Conservation (phyloP, 2,888 invertebrate species). For the Hypolimnas misippus region DNA sequence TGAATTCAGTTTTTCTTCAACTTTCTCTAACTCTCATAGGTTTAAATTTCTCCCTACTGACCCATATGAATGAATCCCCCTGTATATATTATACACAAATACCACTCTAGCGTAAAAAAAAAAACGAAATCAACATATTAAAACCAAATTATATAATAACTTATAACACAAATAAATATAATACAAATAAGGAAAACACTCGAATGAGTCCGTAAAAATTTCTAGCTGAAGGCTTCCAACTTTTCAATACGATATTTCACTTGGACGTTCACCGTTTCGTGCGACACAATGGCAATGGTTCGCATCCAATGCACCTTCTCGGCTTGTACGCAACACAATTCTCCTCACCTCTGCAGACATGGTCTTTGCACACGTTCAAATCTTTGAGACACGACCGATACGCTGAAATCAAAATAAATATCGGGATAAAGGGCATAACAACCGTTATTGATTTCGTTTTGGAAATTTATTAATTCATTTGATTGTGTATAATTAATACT, state of each 20-base stretch:
- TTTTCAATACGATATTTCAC: slow-evolving; percentile 4
- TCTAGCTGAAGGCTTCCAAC: not conserved
- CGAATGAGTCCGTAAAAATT: not conserved
- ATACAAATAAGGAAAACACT: not conserved
- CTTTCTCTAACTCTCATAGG: too few relatives aligned
- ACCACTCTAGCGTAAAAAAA: too few relatives aligned
- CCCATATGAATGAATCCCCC: too few relatives aligned
- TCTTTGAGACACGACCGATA: slow-evolving; percentile 65
- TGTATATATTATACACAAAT: too few relatives aligned
- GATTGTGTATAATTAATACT: not conserved
- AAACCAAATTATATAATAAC: not conserved
- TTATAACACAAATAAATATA: not conserved
- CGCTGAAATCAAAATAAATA: slow-evolving; percentile 52
- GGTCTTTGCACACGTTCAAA: slow-evolving; percentile 65
- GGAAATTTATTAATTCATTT: not conserved
- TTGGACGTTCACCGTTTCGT: slow-evolving; percentile 7
- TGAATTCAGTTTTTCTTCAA: too few relatives aligned
- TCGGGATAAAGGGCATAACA: not conserved
- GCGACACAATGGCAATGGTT: slow-evolving; percentile 66
- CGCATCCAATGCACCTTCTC: slow-evolving; percentile 68
- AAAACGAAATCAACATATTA: too few relatives aligned
- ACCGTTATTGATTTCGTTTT: not conserved
- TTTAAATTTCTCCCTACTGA: too few relatives aligned
- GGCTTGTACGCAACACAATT: slow-evolving; percentile 64
- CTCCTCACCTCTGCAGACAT: slow-evolving; percentile 67